Conservation (phyloP, 35 echinoderm and acorn worm genomes). For the Amphiura filiformis region DNA sequence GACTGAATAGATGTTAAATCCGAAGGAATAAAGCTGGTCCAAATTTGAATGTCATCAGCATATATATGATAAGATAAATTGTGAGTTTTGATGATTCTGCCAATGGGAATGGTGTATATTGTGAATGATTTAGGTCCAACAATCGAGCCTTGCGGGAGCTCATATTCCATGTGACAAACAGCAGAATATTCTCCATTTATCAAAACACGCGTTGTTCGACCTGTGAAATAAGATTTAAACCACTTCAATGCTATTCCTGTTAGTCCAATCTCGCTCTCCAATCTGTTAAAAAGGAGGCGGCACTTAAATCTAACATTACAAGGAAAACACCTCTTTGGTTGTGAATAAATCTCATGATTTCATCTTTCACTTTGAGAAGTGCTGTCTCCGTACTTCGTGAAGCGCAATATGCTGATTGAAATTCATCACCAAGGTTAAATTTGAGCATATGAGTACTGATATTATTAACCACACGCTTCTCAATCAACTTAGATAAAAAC, state of each 20-base stretch:
- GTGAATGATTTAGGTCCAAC: constrained; percentile 4
- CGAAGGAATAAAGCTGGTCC: background rate
- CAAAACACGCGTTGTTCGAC: background rate
- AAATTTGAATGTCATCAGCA: constrained; percentile 17
- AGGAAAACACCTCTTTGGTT: constrained; percentile 21
- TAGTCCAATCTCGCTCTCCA: constrained; percentile 7
- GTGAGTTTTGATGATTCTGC: background rate
- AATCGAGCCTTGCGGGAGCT: background rate
- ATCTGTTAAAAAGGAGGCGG: constrained; percentile 27
- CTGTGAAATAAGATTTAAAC: constrained; percentile 12
- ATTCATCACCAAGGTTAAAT: constrained; percentile 18
- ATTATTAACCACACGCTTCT: background rate
- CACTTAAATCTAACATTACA: constrained; percentile 46
- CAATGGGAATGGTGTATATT: background rate
- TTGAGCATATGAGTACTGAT: constrained; percentile 17
- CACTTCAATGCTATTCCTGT: background rate
- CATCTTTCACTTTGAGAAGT: constrained; percentile 32
- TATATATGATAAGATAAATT: background rate
- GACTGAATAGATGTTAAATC: constrained; percentile 12
- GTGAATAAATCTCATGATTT: constrained; percentile 14
- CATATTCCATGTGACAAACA: background rate
- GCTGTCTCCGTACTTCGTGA: constrained; percentile 48
- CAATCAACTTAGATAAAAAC: too few species aligned
- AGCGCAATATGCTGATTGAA: constrained; percentile 36
- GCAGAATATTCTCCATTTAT: background rate